Conservation (phyloP, 2,797 vertebrate genomes). For the Sciurus vulgaris region DNA sequence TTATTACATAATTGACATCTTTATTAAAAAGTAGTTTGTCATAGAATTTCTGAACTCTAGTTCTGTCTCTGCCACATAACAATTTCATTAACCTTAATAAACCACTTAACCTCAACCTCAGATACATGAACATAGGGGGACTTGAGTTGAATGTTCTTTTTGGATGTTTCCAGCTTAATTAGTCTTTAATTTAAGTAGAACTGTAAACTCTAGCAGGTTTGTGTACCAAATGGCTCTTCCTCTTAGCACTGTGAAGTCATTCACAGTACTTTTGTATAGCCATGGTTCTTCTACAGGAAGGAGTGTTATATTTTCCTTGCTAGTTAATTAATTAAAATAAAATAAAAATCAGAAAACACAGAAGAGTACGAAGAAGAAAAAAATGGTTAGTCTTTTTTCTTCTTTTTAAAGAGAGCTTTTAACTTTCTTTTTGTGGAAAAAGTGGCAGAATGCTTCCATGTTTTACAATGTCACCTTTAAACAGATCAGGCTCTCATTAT, state of each 20-base stretch:
- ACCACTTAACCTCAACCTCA: neutral
- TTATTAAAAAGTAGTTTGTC: conserved; percentile 25
- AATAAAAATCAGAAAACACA: conserved; percentile 5
- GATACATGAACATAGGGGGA: neutral
- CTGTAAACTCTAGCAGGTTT: neutral
- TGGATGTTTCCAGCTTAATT: neutral
- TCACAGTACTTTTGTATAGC: conserved; percentile 26
- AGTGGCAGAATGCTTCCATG: too few species aligned
- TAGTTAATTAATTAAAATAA: neutral
- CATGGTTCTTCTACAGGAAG: neutral
- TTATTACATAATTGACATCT: conserved; percentile 20
- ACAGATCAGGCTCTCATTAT: too few species aligned
- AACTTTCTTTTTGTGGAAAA: too few species aligned
- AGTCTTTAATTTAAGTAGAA: conserved; percentile 13
- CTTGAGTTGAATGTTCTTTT: neutral
- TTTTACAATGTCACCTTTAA: too few species aligned
- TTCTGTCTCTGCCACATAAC: neutral
- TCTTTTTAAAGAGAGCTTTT: too few species aligned
- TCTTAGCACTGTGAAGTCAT: conserved; percentile 3
- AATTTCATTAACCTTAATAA: conserved; percentile 21
- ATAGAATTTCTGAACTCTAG: neutral
- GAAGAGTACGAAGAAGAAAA: neutral
- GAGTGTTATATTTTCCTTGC: neutral
- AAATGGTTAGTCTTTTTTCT: neutral
- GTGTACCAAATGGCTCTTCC: neutral